Percentiles rank a stretch among this genome's conserved stretches.
phyloP scores from a whole-genome alignment of 2,888 invertebrate genomes.

The Hirtodrosophila confusa region DNA sequence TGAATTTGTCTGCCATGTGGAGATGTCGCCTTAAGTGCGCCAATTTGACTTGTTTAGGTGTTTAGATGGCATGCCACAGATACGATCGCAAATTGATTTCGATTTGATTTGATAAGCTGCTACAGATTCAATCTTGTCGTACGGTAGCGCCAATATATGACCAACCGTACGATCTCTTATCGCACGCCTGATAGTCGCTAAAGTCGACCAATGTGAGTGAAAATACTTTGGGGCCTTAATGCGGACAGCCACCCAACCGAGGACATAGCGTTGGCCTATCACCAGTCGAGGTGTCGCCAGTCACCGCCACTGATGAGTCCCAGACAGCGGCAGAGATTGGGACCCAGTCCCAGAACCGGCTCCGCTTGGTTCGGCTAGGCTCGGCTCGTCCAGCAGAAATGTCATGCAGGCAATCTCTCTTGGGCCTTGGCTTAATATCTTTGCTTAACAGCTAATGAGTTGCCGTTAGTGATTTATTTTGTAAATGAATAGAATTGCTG shows the following conservation, averaged over 20 bases:
- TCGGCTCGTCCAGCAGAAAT: conserved; percentile 34
- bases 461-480: conserved; percentile 80
- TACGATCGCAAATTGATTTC: conserved; percentile 69
- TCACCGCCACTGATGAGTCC: conserved; percentile 41
- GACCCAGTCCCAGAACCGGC: conserved; percentile 43
- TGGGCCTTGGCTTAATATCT: conserved; percentile 64
- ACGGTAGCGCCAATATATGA: conserved; percentile 68
- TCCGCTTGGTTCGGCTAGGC: conserved; percentile 9
- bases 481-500: conserved; percentile 77
- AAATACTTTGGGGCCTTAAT: conserved; percentile 41
- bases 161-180: conserved; percentile 31
- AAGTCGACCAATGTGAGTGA: conserved; percentile 20
- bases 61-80: conserved; percentile 64
- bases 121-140: conserved; percentile 49
- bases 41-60: conserved; percentile 75
- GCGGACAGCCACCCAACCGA: conserved; percentile 20
- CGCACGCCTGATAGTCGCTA: neutral
- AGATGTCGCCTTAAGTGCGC: conserved; percentile 66
- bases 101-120: conserved; percentile 70
- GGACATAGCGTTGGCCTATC: conserved; percentile 20
- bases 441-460: conserved; percentile 79
- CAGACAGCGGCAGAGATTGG: conserved; percentile 14
- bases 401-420: conserved; percentile 70
- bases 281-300: conserved; percentile 51
- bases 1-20: conserved; percentile 29